Evolutionary conservation across 2,888 invertebrate genomes (phyloP).

Genomic region (Spodoptera picta): DNA sequence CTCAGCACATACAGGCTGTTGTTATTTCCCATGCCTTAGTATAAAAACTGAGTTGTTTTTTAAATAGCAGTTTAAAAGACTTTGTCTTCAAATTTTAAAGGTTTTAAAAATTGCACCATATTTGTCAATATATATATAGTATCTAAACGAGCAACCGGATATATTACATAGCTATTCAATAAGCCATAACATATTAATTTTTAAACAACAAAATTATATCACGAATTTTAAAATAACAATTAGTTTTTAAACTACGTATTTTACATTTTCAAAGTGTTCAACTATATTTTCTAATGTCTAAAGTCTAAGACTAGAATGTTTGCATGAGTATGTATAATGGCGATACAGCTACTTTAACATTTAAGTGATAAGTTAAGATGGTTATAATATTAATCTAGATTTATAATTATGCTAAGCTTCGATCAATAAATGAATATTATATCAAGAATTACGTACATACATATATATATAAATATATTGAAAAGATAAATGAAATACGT

Average conservation of each 20-base stretch:
- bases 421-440: neutral
- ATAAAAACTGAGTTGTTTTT: neutral
- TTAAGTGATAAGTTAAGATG: constrained; percentile 12
- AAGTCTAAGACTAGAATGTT: constrained; percentile 33
- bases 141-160: constrained; percentile 49
- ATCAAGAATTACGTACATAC: constrained; percentile 2
- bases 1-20: too few species aligned
- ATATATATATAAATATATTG: neutral
- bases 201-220: constrained; percentile 53
- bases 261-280: constrained; percentile 54
- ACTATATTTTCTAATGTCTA: constrained; percentile 49
- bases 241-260: constrained; percentile 56
- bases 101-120: constrained; percentile 14
- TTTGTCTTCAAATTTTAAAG: constrained; percentile 8
- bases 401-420: constrained; percentile 32
- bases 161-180: constrained; percentile 67
- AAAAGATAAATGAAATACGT: neutral
- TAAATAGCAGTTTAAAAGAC: constrained; percentile 12
- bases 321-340: constrained; percentile 63
- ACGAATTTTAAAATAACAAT: constrained; percentile 58
- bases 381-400: constrained; percentile 21
- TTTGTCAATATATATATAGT: constrained; percentile 33
- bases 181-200: constrained; percentile 67
- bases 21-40: too few species aligned
- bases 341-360: constrained; percentile 20